Evolutionary conservation across 2,888 invertebrate species (phyloP).

Genomic region (Creontiades dilutus): DNA sequence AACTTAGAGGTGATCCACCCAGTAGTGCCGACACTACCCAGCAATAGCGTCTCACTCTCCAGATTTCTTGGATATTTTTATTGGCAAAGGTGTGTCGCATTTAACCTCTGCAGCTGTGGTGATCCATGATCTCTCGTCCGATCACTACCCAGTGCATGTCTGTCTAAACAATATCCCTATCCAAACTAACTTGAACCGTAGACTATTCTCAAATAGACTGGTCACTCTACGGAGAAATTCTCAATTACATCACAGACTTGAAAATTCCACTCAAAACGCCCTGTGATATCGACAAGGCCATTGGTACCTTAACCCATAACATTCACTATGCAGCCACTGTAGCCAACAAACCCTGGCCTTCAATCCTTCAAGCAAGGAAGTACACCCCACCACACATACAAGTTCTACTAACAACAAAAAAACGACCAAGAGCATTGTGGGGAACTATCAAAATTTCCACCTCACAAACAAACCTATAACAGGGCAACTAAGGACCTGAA

Average conservation of each 20-base stretch:
- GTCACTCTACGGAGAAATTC: too few relatives aligned
- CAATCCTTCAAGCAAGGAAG: background rate
- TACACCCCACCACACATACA: background rate
- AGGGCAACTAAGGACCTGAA: background rate
- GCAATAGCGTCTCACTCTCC: background rate
- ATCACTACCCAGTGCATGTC: too few relatives aligned
- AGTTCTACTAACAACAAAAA: background rate
- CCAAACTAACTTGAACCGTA: too few relatives aligned
- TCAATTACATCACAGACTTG: background rate
- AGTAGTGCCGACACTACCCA: background rate
- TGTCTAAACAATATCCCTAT: too few relatives aligned
- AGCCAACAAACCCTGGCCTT: background rate
- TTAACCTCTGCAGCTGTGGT: background rate
- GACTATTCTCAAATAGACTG: too few relatives aligned
- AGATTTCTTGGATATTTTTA: background rate
- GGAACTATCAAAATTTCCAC: background rate
- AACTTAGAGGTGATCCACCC: background rate
- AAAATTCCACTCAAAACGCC: background rate
- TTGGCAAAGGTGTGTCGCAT: slow-evolving; percentile 1
- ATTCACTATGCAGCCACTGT: background rate
- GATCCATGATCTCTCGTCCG: too few relatives aligned
- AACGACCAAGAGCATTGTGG: background rate
- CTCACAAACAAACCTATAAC: background rate
- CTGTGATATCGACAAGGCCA: background rate
- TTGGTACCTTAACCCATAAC: background rate